phyloP scores from a whole-genome alignment of 2,888 invertebrate species.

The Cephalotes varians region DNA sequence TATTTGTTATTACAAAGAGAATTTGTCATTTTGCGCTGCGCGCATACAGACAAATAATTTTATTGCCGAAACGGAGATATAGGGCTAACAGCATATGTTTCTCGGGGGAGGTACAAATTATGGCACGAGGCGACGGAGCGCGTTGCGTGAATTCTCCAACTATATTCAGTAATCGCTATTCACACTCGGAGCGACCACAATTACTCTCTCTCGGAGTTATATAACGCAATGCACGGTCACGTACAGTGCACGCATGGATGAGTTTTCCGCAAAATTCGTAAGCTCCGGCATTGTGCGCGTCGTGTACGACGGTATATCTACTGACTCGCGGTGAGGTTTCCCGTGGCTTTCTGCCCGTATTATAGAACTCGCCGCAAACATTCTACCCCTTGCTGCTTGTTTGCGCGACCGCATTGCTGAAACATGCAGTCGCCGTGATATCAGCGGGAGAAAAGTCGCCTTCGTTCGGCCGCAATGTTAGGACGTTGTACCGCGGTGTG shows the following conservation, averaged over 20 bases:
- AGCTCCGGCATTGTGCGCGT: conserved; percentile 60
- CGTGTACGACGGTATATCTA: conserved; percentile 51
- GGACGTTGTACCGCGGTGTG: conserved; percentile 22
- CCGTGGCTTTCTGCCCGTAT: conserved; percentile 64
- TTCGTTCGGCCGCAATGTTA: conserved; percentile 51
- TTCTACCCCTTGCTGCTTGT: conserved; percentile 57
- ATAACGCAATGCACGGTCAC: conserved; percentile 61
- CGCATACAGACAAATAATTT: conserved; percentile 23
- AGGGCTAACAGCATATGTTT: conserved; percentile 6
- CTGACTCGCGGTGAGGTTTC: conserved; percentile 64
- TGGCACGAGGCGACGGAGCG: conserved; percentile 40
- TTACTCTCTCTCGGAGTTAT: conserved; percentile 52
- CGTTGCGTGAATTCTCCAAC: conserved; percentile 47
- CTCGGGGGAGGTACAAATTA: conserved; percentile 45
- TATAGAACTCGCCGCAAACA: conserved; percentile 67
- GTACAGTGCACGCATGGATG: conserved; percentile 46
- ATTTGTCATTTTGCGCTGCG: not conserved
- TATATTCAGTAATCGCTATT: conserved; percentile 56
- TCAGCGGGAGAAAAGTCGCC: conserved; percentile 52
- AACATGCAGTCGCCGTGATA: conserved; percentile 58
- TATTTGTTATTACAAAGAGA: not conserved
- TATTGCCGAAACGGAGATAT: conserved; percentile 30
- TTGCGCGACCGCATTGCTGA: conserved; percentile 64
- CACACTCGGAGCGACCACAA: conserved; percentile 42
- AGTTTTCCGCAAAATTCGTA: conserved; percentile 69